Evolutionary conservation across 2,888 invertebrate species (phyloP).

Genomic region (Amitus sp.): DNA sequence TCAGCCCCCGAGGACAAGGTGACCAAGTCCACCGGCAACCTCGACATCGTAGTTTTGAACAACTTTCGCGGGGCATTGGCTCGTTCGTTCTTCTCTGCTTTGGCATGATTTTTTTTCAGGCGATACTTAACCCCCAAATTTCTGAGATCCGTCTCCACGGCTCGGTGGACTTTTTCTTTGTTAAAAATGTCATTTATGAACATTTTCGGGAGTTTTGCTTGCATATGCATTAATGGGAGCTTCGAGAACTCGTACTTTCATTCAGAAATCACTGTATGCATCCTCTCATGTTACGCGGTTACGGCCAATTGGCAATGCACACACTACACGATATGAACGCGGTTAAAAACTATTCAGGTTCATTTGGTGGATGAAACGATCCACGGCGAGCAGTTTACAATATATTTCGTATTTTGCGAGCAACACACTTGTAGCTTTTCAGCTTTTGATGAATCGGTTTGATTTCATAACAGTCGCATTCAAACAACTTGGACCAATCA

Average conservation of each 20-base stretch:
- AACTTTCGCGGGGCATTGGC: conserved; percentile 54
- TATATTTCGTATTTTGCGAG: too few relatives aligned
- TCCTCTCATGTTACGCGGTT: too few relatives aligned
- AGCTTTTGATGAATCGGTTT: too few relatives aligned
- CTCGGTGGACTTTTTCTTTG: conserved; percentile 68
- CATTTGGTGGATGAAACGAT: too few relatives aligned
- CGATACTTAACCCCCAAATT: conserved; percentile 78
- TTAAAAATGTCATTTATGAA: conserved; percentile 69
- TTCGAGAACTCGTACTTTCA: not conserved
- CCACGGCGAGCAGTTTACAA: too few relatives aligned
- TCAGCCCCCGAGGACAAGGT: conserved; percentile 76
- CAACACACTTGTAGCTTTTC: too few relatives aligned
- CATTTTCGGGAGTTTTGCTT: conserved; percentile 60
- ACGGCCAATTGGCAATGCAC: too few relatives aligned
- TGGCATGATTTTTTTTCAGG: conserved; percentile 73
- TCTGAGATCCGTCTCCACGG: conserved; percentile 75
- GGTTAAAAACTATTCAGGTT: too few relatives aligned
- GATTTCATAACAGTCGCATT: too few relatives aligned
- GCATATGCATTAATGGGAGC: not conserved
- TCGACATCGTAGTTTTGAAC: conserved; percentile 69
- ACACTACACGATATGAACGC: too few relatives aligned
- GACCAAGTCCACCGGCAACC: conserved; percentile 69
- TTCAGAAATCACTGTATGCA: too few relatives aligned
- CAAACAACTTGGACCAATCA: too few relatives aligned
- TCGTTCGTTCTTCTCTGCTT: conserved; percentile 45